phyloP scores from a whole-genome alignment of 2,113 vertebrate genomes.

The Cyprinodon brontotheroides region DNA sequence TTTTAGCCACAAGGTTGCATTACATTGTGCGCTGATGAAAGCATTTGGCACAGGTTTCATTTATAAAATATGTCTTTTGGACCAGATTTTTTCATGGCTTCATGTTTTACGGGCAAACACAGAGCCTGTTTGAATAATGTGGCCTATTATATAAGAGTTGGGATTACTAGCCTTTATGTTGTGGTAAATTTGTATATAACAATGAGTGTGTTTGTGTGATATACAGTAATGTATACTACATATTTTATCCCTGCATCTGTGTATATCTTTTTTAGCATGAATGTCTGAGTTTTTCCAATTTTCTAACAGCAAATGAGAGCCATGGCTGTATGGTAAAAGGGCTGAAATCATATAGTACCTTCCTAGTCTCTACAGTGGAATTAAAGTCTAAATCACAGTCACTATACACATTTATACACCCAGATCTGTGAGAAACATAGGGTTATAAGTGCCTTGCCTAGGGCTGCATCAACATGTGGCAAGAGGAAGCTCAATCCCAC shows the following conservation, averaged over 20 bases:
- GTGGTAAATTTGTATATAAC: conserved; percentile 20
- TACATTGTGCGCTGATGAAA: conserved; percentile 40
- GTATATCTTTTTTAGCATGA: conserved; percentile 12
- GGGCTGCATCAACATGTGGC: too few relatives aligned
- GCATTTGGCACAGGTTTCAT: conserved; percentile 38
- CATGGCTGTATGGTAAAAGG: background rate
- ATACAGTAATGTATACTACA: conserved; percentile 7
- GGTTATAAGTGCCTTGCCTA: too few relatives aligned
- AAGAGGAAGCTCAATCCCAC: too few relatives aligned
- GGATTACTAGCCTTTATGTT: conserved; percentile 19
- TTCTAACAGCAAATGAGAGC: background rate
- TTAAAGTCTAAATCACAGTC: too few relatives aligned
- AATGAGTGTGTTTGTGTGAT: conserved; percentile 32
- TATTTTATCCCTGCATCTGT: conserved; percentile 9
- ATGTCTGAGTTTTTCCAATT: background rate
- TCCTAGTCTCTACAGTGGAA: too few relatives aligned
- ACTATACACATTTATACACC: too few relatives aligned
- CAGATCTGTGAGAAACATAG: too few relatives aligned
- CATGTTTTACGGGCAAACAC: conserved; percentile 17
- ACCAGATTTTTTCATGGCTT: conserved; percentile 1
- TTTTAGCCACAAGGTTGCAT: conserved; percentile 16
- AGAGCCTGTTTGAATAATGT: conserved; percentile 31
- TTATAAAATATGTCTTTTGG: conserved; percentile 21
- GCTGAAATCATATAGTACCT: too few relatives aligned
- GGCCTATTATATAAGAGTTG: conserved; percentile 10